Base-by-base conservation (phyloP, 2,888 invertebrate species). In the Melitaea athalia region DNA sequence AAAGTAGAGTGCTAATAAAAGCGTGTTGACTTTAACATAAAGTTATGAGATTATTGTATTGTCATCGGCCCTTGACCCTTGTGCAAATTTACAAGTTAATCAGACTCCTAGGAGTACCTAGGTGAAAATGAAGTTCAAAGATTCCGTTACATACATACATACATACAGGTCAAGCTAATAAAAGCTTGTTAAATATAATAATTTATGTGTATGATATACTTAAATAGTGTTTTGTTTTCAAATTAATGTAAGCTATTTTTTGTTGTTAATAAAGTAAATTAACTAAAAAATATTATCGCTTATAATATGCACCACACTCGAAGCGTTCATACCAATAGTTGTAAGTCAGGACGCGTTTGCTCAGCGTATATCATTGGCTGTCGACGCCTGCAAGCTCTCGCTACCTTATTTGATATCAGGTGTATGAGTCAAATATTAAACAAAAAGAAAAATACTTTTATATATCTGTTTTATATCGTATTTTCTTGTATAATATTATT, bases 361-460 rank as follows among this genome's bases (percentile, higher is more conserved):
- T 81, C 88, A 81, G 85, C 85, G 88, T 91, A 90, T 89, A 90
- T 91, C 91, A 91, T 85, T 85, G 83, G 83, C 86, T 90, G 89
- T 91, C 89, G 88, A 85, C 89, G 87, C 84, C 77, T 77, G 79
- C 77, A 81, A 81, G 80, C 83, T 84, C 83, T 84, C 81, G 79
- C 64, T 72, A 64, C 73, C 81, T 82, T 81, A 79, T 82, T 79
- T 79, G 76, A 78, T 77, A 76, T 74, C 74, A 75, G 69, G 62
- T 68, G 69, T 69, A 72, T 71, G 72, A 68, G 66, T 59, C 64
- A 60, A 72, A 75, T 73, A 74, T 69, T 72, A 72, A 72, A 68
- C 72, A 77, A 75, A 70, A 71, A 53, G 70, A 64, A 72, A 55
- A 71, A 73, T 68, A 68, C 68, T 68, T 71, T 42, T 10, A 45